Percentiles rank a stretch among this genome's conserved stretches.
Evolutionary conservation across 1,140 invertebrate species (phyloP).

Genomic region (Sinonovacula constricta): DNA sequence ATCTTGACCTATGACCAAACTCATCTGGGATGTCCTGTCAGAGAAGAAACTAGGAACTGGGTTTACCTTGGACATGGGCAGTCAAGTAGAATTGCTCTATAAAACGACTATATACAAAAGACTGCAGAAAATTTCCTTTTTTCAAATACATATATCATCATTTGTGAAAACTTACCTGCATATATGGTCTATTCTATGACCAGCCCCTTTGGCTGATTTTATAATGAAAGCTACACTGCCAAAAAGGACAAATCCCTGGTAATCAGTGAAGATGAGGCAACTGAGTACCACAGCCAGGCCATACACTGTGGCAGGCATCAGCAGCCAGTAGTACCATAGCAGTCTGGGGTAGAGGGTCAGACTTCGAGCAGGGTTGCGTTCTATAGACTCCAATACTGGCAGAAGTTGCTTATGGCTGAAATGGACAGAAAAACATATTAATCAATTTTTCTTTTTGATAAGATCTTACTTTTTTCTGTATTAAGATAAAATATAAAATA

Average conservation of each 20-base stretch:
- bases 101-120: too few species aligned
- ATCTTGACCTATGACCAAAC: too few species aligned
- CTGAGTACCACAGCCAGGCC: slow-evolving; percentile 40
- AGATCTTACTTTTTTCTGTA: too few species aligned
- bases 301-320: slow-evolving; percentile 60
- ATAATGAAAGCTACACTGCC: slow-evolving; percentile 48
- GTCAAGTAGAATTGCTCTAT: too few species aligned
- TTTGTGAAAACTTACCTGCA: slow-evolving; percentile 63
- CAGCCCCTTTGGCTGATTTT: slow-evolving; percentile 22
- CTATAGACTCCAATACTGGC: slow-evolving; percentile 53
- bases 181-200: slow-evolving; percentile 68
- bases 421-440: too few species aligned
- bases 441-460: too few species aligned
- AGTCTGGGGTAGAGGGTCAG: slow-evolving; percentile 48
- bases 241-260: slow-evolving; percentile 60
- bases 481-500: too few species aligned
- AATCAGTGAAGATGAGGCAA: slow-evolving; percentile 23
- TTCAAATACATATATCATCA: too few species aligned
- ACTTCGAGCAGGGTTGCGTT: slow-evolving; percentile 32
- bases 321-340: slow-evolving; percentile 65
- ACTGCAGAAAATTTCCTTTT: too few species aligned
- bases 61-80: too few species aligned
- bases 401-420: slow-evolving; percentile 62
- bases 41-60: too few species aligned
- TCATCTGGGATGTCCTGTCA: too few species aligned